phyloP scores from a whole-genome alignment of 2,888 invertebrate species.

The Plagodis dolabraria region DNA sequence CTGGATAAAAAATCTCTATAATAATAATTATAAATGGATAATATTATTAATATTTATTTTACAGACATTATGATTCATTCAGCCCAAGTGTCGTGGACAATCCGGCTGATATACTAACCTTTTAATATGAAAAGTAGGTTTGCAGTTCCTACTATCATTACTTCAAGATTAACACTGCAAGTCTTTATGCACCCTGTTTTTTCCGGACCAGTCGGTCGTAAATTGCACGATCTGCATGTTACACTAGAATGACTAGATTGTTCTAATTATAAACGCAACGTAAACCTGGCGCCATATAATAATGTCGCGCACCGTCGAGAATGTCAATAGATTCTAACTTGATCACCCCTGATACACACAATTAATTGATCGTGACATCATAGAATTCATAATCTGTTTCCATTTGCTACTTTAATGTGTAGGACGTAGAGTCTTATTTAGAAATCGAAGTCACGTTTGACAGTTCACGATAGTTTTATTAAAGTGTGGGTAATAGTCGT shows the following conservation, averaged over 20 bases:
- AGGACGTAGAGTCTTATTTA: slow-evolving; percentile 30
- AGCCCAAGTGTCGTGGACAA: too few species aligned
- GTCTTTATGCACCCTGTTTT: neutral
- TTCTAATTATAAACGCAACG: slow-evolving; percentile 51
- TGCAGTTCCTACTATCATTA: too few species aligned
- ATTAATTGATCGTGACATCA: slow-evolving; percentile 53
- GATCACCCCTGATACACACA: slow-evolving; percentile 46
- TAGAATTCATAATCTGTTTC: slow-evolving; percentile 33
- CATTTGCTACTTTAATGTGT: slow-evolving; percentile 19
- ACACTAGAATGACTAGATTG: slow-evolving; percentile 27
- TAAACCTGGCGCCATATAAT: slow-evolving; percentile 67
- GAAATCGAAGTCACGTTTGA: slow-evolving; percentile 11
- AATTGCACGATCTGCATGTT: slow-evolving; percentile 15
- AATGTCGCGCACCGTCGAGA: slow-evolving; percentile 50
- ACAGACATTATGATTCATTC: too few species aligned
- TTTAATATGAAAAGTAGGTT: too few species aligned
- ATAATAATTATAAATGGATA: too few species aligned
- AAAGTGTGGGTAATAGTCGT: slow-evolving; percentile 47
- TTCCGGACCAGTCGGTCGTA: neutral
- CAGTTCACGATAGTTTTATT: slow-evolving; percentile 37
- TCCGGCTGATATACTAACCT: too few species aligned
- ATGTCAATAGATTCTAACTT: slow-evolving; percentile 55
- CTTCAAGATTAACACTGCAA: neutral
- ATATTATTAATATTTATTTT: too few species aligned
- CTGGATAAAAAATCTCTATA: too few species aligned